Conservation (phyloP, 2,888 invertebrate species). For the Microchrysa polita region DNA sequence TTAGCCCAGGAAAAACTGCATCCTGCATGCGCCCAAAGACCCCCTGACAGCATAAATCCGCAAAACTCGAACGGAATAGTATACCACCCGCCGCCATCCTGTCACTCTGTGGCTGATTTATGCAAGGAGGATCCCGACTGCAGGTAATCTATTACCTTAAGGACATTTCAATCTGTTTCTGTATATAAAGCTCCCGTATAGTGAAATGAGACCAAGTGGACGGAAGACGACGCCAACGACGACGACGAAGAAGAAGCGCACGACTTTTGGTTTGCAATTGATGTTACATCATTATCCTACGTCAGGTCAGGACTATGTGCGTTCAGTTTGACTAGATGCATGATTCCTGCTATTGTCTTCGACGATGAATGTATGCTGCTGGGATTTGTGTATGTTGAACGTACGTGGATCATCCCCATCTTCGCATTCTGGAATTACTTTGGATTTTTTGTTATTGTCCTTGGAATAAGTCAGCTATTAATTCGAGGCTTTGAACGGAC, state of each 20-base stretch:
- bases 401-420: not conserved
- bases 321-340: slow-evolving; percentile 22
- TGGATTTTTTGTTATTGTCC: not conserved
- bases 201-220: not conserved
- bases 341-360: slow-evolving; percentile 34
- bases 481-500: slow-evolving; percentile 1
- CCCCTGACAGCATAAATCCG: slow-evolving; percentile 69
- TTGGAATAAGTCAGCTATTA: not conserved
- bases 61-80: slow-evolving; percentile 65
- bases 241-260: slow-evolving; percentile 30
- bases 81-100: slow-evolving; percentile 79
- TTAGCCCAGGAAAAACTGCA: slow-evolving; percentile 90
- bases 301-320: slow-evolving; percentile 2
- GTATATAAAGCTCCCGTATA: not conserved
- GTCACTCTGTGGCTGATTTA: slow-evolving; percentile 83
- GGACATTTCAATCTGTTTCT: slow-evolving; percentile 46
- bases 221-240: not conserved
- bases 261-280: slow-evolving; percentile 21
- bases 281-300: slow-evolving; percentile 35
- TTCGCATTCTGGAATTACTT: not conserved
- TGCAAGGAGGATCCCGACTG: slow-evolving; percentile 85
- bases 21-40: slow-evolving; percentile 87
- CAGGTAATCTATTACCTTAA: slow-evolving; percentile 70
- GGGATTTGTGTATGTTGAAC: not conserved
- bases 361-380: not conserved